Conservation (phyloP, 1,140 invertebrate species). For the Lordiphosa collinella region DNA sequence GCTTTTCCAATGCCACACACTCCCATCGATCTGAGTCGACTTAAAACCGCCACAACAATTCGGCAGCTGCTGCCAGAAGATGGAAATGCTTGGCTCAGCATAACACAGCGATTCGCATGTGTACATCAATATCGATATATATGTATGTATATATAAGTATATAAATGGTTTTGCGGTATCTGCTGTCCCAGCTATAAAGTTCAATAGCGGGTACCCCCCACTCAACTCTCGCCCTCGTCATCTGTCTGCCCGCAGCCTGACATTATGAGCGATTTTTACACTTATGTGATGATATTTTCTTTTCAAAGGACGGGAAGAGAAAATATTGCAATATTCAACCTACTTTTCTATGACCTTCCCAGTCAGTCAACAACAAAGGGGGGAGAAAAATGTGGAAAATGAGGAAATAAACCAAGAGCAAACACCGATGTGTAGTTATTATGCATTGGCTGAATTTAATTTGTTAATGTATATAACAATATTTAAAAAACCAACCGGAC, state of each 20-base stretch:
- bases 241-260: slow-evolving; percentile 45
- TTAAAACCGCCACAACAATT: slow-evolving; percentile 70
- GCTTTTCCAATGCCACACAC: slow-evolving; percentile 40
- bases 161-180: background rate
- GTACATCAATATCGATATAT: slow-evolving; percentile 20
- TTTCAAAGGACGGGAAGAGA: slow-evolving; percentile 42
- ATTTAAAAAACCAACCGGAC: no score
- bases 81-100: slow-evolving; percentile 63
- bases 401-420: slow-evolving; percentile 9
- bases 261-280: slow-evolving; percentile 73
- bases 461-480: no score
- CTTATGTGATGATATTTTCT: slow-evolving; percentile 62
- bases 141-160: slow-evolving; percentile 2
- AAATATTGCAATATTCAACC: slow-evolving; percentile 68
- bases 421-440: slow-evolving; percentile 54
- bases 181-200: slow-evolving; percentile 41
- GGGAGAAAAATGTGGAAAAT: slow-evolving; percentile 2
- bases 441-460: no score
- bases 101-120: slow-evolving; percentile 42
- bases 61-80: slow-evolving; percentile 55
- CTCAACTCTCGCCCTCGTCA: background rate
- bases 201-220: slow-evolving; percentile 38
- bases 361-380: slow-evolving; percentile 10
- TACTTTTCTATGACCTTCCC: slow-evolving; percentile 52
- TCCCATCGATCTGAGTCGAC: slow-evolving; percentile 40